Percentiles rank a stretch among this genome's conserved stretches.
Evolutionary conservation across 2,113 vertebrate species (phyloP).

Genomic region (Mus spicilegus): DNA sequence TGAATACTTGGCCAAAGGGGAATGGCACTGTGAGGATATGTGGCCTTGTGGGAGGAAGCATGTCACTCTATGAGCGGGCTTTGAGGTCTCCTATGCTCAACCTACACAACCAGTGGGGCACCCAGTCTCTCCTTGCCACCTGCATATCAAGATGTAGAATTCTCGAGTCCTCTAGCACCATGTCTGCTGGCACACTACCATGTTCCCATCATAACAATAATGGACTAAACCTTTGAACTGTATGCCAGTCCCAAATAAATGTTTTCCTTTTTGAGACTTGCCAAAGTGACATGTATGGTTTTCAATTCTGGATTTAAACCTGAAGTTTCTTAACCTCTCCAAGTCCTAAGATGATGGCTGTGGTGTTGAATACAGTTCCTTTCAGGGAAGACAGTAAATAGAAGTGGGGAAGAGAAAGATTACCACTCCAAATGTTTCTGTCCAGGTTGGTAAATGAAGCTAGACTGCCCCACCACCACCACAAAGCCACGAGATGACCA

Average conservation of each 20-base stretch:
- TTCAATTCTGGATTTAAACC: background rate
- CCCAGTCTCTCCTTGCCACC: background rate
- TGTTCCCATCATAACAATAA: background rate
- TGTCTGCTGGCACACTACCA: background rate
- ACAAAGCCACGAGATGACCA: background rate
- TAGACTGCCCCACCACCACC: too few species aligned
- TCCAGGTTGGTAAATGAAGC: background rate
- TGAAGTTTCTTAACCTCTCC: background rate
- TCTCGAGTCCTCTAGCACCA: background rate
- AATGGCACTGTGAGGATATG: background rate
- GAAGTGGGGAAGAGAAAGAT: background rate
- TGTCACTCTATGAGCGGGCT: background rate
- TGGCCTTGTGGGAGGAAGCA: background rate
- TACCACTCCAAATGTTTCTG: background rate
- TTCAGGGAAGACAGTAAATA: background rate
- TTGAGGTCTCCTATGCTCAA: background rate
- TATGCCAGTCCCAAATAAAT: background rate
- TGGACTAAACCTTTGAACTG: background rate
- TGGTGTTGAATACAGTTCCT: background rate
- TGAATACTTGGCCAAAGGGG: background rate
- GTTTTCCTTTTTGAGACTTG: background rate
- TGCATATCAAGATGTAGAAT: background rate
- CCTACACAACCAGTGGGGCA: background rate
- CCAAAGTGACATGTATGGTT: background rate
- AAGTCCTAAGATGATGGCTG: background rate